Conservation (phyloP, 1,140 invertebrate species). For the Drosophila pectinifera region DNA sequence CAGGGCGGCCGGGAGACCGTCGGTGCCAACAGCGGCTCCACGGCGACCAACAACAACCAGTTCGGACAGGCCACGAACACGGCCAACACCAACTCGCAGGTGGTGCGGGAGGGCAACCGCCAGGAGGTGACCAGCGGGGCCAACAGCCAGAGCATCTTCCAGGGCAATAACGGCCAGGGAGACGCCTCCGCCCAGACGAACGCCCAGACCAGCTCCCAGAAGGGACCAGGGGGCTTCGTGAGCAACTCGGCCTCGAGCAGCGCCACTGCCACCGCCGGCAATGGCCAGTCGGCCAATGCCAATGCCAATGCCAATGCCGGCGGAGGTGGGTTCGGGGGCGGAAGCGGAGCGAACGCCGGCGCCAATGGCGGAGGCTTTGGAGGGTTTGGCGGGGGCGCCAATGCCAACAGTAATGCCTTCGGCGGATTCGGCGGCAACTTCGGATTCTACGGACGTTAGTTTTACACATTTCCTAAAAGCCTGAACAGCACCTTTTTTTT, state of each 20-base stretch:
- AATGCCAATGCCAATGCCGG: conserved; percentile 66
- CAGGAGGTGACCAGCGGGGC: conserved; percentile 60
- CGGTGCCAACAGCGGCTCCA: conserved; percentile 67
- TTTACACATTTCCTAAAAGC: background rate
- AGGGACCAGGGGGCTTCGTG: conserved; percentile 59
- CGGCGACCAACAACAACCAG: conserved; percentile 68
- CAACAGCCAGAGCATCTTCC: conserved; percentile 79
- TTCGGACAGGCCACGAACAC: conserved; percentile 68
- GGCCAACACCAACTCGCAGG: conserved; percentile 72
- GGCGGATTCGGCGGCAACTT: conserved; percentile 31
- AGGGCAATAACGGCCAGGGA: conserved; percentile 70
- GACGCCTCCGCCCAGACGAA: conserved; percentile 63
- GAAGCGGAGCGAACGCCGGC: conserved; percentile 7
- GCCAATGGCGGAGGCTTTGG: conserved; percentile 25
- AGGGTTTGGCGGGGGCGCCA: conserved; percentile 46
- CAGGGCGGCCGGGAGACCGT: conserved; percentile 53
- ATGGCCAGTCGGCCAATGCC: conserved; percentile 58
- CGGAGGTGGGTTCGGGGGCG: conserved; percentile 2
- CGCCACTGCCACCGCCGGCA: conserved; percentile 40
- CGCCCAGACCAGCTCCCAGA: conserved; percentile 62
- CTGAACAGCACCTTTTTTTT: conserved; percentile 22
- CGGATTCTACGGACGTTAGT: conserved; percentile 66
- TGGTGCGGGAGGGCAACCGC: conserved; percentile 52
- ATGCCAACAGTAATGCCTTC: conserved; percentile 57
- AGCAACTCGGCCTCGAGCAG: conserved; percentile 72